phyloP scores from a whole-genome alignment of 2,888 invertebrate species.

The Eurytoma californica region DNA sequence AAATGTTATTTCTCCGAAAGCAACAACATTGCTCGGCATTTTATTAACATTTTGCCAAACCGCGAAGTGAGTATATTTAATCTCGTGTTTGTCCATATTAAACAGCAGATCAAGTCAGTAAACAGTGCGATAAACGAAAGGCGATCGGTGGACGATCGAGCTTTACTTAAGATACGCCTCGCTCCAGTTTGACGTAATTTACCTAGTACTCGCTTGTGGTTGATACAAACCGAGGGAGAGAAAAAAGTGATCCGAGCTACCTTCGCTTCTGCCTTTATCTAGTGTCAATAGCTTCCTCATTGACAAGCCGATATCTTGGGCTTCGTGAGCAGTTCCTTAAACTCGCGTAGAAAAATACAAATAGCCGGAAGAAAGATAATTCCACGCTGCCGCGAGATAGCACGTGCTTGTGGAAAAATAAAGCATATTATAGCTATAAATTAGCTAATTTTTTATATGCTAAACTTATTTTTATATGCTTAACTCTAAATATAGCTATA shows the following conservation, averaged over 20 bases:
- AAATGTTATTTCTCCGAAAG: too few species aligned
- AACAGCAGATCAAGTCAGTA: background rate
- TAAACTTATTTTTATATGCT: too few species aligned
- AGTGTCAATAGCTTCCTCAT: conserved; percentile 65
- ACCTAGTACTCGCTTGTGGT: conserved; percentile 6
- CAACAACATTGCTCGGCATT: background rate
- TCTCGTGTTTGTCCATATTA: conserved; percentile 37
- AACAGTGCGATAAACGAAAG: conserved; percentile 11
- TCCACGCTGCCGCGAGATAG: conserved; percentile 51
- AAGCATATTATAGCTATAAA: too few species aligned
- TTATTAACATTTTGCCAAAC: conserved; percentile 10
- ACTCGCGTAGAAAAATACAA: conserved; percentile 55
- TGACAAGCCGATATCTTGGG: conserved; percentile 57
- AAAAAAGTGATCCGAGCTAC: conserved; percentile 6
- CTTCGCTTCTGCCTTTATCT: conserved; percentile 59
- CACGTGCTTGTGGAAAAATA: conserved; percentile 5
- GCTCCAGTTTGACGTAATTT: conserved; percentile 45
- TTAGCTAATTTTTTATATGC: too few species aligned
- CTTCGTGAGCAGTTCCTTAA: background rate
- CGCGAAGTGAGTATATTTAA: background rate
- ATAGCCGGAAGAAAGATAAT: conserved; percentile 46
- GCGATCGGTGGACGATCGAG: conserved; percentile 6
- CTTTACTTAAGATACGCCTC: conserved; percentile 47
- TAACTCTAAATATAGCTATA: too few species aligned
- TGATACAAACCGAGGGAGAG: background rate